A percentile compares a stretch with the other conserved stretches of the same genome.
Conservation (phyloP, 37 sponge, comb jelly and placozoan species). For the Chondrilla cf. caribensis region DNA sequence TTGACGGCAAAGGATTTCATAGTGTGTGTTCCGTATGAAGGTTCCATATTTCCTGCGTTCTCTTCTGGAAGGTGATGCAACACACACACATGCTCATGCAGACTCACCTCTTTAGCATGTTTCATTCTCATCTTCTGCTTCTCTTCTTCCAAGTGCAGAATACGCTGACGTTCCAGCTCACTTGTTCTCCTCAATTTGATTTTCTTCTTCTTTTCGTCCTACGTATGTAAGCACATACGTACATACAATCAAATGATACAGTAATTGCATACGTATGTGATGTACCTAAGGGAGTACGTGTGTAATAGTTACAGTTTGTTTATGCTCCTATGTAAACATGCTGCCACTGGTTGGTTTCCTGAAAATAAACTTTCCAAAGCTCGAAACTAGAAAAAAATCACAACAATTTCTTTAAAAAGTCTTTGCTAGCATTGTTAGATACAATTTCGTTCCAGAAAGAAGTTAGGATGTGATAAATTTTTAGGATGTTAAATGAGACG, state of each 20-base stretch:
- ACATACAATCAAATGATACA: not conserved
- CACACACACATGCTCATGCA: too few species aligned
- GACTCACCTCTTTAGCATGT: constrained; percentile 4
- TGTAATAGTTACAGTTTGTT: not conserved
- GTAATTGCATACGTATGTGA: not conserved
- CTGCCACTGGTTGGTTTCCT: too few species aligned
- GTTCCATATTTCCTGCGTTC: too few species aligned
- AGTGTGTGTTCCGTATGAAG: not conserved
- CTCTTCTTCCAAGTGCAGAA: not conserved
- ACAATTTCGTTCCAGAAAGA: too few species aligned
- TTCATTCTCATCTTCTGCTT: not conserved
- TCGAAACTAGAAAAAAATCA: too few species aligned
- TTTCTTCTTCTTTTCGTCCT: constrained; percentile 12
- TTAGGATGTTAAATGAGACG: too few species aligned
- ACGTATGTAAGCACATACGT: not conserved
- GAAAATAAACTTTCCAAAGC: too few species aligned
- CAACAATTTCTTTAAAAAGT: too few species aligned
- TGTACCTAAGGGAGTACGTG: not conserved
- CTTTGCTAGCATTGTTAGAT: too few species aligned
- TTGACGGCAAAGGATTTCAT: not conserved
- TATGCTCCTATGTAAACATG: too few species aligned
- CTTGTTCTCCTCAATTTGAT: not conserved
- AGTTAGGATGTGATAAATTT: too few species aligned
- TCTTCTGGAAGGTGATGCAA: too few species aligned
- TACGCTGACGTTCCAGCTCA: not conserved